A percentile compares a stretch with the other conserved stretches of the same genome.
These are phyloP conservation scores for Embiotoca jacksoni DNA, from an alignment of 2,113 vertebrate genomes.

Conservation along the genomic window DNA sequence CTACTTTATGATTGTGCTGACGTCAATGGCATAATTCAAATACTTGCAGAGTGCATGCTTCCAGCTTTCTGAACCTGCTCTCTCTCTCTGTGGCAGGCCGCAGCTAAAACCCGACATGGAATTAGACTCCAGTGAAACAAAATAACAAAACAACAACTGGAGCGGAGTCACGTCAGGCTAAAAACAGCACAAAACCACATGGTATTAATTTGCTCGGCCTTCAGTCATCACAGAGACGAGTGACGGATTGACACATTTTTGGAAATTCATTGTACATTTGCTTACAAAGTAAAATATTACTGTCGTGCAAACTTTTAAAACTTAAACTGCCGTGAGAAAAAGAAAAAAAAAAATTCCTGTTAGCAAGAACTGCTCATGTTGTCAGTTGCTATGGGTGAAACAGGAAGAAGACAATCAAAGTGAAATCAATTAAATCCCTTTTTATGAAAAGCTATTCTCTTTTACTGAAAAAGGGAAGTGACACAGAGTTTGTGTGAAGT, in stretches of 20 bases:
- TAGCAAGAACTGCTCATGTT: not conserved
- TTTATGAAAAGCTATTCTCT: constrained; percentile 42
- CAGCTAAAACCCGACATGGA: constrained; percentile 87
- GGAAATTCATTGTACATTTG: constrained; percentile 12
- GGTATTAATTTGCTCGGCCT: constrained; percentile 21
- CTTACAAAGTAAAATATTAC: constrained; percentile 1
- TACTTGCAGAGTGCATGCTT: constrained; percentile 95
- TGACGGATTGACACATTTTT: constrained; percentile 39
- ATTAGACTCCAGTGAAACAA: not conserved
- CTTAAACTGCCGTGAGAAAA: not conserved
- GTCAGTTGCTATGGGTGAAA: constrained; percentile 4
- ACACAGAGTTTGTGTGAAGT: constrained; percentile 13
- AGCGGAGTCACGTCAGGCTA: constrained; percentile 46
- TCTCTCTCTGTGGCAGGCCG: constrained; percentile 71
- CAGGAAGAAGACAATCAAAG: constrained; percentile 33
- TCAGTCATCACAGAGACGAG: constrained; percentile 11
- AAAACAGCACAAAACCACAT: constrained; percentile 35
- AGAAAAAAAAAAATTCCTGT: not conserved
- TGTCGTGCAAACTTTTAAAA: not conserved
- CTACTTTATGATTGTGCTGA: constrained; percentile 99
- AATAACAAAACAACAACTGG: constrained; percentile 46
- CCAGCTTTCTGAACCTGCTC: constrained; percentile 89
- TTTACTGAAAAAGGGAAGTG: constrained; percentile 64
- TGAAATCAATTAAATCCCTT: constrained; percentile 16
- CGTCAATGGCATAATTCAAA: constrained; percentile 99